Base-by-base conservation (phyloP, 2,113 vertebrate genomes). In the Gymnocephalus cernua region DNA sequence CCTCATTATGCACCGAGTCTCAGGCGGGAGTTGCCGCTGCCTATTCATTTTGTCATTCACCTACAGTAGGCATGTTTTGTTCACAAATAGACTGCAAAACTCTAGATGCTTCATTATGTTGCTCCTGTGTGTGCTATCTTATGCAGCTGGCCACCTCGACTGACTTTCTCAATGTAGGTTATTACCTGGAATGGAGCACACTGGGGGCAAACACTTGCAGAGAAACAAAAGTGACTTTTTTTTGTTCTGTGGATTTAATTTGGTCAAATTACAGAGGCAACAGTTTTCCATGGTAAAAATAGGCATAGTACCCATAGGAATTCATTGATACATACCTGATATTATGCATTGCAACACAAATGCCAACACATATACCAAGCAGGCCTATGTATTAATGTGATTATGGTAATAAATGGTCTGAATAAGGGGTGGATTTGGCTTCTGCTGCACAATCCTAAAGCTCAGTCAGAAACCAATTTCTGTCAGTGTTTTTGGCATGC, bases 51-150 rank as follows among this genome's bases (percentile, higher is more conserved):
- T 93, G 88, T 90, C 90, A 90, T 81, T 92, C 93, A 91, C 89
- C 89, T 89, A 89, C 90, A 91, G 89, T 84, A 69, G 77, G 71
- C 59, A 80, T 88, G 81, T 87, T 89, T 80, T 87, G 84, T 91
- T 93, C 89, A 91, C 89, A 93, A 94, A 93, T 94, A 93, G 91
- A 91, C 93, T 86, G 85, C 87, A 91, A 90, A 94, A 92, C 92
- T 94, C 91, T 47, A 89, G 91, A 87, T 81, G 74, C 84, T 94
- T 93, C 88, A 89, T 92, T 92, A 88, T 86, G 77, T 88, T 57
- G 80, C 86, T 89, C 86, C 80, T 87, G 85, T 71, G 91, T 84
- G 88, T 88, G 86, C 88, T 88, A 87, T 77, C 88, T 83, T 80
- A 89, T 89, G 84, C 77, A 69, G 82, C 84, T 83, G 77, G 79